Conservation (phyloP, 2,113 vertebrate genomes). For the Nibea coibor region DNA sequence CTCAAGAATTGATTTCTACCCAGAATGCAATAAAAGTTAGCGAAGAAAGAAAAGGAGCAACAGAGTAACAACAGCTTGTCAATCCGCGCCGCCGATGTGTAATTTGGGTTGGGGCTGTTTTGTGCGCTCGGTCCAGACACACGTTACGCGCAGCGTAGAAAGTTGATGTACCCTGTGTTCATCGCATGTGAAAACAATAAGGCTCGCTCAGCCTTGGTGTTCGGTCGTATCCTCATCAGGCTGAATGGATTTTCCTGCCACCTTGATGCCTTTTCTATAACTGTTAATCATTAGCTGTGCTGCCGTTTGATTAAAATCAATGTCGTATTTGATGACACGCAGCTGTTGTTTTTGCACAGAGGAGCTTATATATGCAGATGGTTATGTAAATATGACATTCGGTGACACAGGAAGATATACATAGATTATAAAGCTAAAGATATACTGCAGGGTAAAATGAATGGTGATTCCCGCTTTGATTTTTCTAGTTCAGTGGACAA, state of each 20-base stretch:
- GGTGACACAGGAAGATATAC: background rate
- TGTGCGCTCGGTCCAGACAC: background rate
- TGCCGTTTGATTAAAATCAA: constrained; percentile 57
- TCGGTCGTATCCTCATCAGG: constrained; percentile 3
- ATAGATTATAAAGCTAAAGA: constrained; percentile 8
- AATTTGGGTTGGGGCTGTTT: constrained; percentile 2
- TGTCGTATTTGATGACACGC: constrained; percentile 40
- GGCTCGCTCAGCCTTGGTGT: background rate
- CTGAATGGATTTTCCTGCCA: constrained; percentile 65
- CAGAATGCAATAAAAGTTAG: constrained; percentile 77
- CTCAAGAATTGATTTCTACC: constrained; percentile 70
- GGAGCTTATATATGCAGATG: background rate
- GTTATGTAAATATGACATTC: background rate
- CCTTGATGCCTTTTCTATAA: constrained; percentile 38
- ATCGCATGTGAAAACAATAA: background rate
- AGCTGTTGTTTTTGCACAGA: constrained; percentile 25
- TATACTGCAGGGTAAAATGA: background rate
- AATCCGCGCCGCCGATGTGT: constrained; percentile 43
- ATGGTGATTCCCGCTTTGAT: constrained; percentile 26
- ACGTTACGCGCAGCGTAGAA: background rate
- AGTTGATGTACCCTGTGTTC: constrained; percentile 10
- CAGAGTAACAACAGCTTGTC: constrained; percentile 70
- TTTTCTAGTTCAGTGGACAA: constrained; percentile 28
- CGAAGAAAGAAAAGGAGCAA: constrained; percentile 50
- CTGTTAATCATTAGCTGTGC: constrained; percentile 51